Conservation (phyloP, 1,140 invertebrate genomes). For the Drosophila carrolli region DNA sequence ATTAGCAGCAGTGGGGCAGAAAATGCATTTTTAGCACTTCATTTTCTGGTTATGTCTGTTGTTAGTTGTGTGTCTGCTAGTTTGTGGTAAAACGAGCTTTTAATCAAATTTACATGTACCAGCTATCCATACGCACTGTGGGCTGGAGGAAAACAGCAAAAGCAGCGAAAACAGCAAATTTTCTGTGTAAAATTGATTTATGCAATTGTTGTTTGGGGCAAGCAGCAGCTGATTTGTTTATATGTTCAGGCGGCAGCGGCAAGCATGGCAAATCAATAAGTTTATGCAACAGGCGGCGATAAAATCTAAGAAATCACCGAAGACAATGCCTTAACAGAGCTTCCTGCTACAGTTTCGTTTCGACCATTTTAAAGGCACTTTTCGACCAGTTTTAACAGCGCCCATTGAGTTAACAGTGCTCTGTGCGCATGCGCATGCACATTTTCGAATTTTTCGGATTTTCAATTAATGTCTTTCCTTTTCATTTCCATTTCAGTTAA, state of each 20-base stretch:
- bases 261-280: constrained; percentile 72
- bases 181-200: constrained; percentile 77
- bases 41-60: constrained; percentile 43
- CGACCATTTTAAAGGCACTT: constrained; percentile 14
- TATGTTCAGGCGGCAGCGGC: constrained; percentile 65
- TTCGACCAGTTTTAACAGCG: constrained; percentile 57
- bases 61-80: constrained; percentile 13
- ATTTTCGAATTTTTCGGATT: constrained; percentile 20
- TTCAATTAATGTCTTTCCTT: constrained; percentile 65
- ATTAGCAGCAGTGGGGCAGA: constrained; percentile 57
- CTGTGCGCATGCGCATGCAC: constrained; percentile 21
- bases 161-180: constrained; percentile 25
- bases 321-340: constrained; percentile 65
- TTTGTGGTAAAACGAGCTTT: constrained; percentile 74
- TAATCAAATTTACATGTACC: constrained; percentile 79
- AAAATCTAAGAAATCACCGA: constrained; percentile 66
- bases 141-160: constrained; percentile 39
- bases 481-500: constrained; percentile 64
- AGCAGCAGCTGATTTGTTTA: constrained; percentile 77
- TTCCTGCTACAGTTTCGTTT: constrained; percentile 58
- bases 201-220: constrained; percentile 76
- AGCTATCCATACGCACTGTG: constrained; percentile 70
- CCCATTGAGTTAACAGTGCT: constrained; percentile 6
- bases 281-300: constrained; percentile 75
- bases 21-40: constrained; percentile 73